Conservation (phyloP, 2,797 vertebrate species). For the Poliocrania exsul region DNA sequence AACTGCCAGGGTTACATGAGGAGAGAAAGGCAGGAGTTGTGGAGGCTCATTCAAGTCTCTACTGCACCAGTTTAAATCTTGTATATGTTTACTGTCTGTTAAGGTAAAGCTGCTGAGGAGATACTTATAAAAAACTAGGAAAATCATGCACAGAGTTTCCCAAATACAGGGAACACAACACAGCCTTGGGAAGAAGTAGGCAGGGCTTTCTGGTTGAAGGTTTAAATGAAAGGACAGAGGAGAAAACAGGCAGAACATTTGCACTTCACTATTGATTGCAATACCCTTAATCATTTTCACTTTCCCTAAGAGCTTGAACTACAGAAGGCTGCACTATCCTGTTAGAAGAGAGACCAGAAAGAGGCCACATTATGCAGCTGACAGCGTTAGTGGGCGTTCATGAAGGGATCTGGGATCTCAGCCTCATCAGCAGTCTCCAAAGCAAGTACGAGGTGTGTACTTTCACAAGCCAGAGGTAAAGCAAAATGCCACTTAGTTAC, state of each 20-base stretch:
- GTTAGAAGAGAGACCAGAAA: not conserved
- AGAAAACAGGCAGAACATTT: not conserved
- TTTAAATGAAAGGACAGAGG: not conserved
- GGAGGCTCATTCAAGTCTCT: not conserved
- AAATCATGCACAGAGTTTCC: not conserved
- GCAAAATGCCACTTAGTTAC: not conserved
- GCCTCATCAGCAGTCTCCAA: not conserved
- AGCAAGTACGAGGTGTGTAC: not conserved
- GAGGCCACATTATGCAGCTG: not conserved
- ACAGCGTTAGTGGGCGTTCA: not conserved
- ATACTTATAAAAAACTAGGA: not conserved
- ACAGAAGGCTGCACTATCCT: not conserved
- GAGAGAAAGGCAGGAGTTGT: not conserved
- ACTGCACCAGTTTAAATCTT: not conserved
- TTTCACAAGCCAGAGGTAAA: not conserved
- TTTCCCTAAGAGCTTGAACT: not conserved
- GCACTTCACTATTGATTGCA: not conserved
- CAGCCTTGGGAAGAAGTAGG: not conserved
- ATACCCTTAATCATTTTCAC: not conserved
- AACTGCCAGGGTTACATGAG: constrained; percentile 1
- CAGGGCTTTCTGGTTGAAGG: not conserved
- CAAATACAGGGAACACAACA: not conserved
- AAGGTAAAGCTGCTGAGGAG: not conserved
- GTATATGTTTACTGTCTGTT: not conserved
- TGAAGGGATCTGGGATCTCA: not conserved